phyloP scores from a whole-genome alignment of 2,888 invertebrate species.

The Ophioninae sp. region DNA sequence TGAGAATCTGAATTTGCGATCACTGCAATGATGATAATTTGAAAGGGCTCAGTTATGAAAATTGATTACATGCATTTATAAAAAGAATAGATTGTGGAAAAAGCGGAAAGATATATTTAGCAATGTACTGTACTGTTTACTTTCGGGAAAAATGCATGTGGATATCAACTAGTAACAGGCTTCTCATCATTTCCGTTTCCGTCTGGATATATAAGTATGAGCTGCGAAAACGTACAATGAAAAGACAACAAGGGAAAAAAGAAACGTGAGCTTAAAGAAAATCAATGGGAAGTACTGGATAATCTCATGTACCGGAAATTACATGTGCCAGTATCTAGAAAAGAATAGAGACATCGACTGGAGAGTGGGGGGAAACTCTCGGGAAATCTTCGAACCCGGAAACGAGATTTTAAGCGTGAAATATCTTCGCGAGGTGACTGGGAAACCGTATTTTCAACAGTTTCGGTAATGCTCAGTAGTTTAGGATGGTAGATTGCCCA shows the following conservation, averaged over 20 bases:
- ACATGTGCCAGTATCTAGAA: slow-evolving; percentile 4
- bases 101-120: background rate
- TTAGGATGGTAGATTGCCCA: background rate
- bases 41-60: slow-evolving; percentile 53
- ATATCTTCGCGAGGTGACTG: slow-evolving; percentile 20
- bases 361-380: slow-evolving; percentile 26
- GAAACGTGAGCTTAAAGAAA: slow-evolving; percentile 3
- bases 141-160: background rate
- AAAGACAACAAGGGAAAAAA: background rate
- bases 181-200: background rate
- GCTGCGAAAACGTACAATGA: background rate
- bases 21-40: slow-evolving; percentile 26
- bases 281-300: slow-evolving; percentile 7
- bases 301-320: slow-evolving; percentile 37
- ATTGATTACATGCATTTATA: slow-evolving; percentile 17
- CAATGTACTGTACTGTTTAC: background rate
- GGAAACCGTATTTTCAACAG: slow-evolving; percentile 5
- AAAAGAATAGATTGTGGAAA: background rate
- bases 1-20: slow-evolving; percentile 30
- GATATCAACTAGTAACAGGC: slow-evolving; percentile 1
- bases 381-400: slow-evolving; percentile 50
- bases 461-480: slow-evolving; percentile 2
- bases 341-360: background rate
- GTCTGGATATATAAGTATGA: background rate
- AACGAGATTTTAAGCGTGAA: slow-evolving; percentile 49